Evolutionary conservation across 2,888 invertebrate genomes (phyloP), one percentile per base, ranked within the genome.

Genomic region (Chironomus tentans): DNA sequence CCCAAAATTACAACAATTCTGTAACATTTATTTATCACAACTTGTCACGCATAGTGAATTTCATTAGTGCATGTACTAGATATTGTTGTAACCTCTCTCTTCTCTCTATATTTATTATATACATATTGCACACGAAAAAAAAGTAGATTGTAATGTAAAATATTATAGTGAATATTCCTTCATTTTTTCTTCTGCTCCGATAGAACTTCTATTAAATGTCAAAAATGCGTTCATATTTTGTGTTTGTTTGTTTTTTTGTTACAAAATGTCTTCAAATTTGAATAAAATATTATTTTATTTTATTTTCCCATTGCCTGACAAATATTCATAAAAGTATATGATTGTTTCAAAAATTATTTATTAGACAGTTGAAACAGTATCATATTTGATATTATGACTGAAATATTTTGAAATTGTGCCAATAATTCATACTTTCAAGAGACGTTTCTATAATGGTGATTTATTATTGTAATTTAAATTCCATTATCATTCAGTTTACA

Each of bases 1-100:
- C 21, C 56, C 56, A 56, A 21, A 65, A 65, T 65, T 65, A 24
- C 65, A 65, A 65, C 24, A 65, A 65, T 65, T 65, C 24, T 73
- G 72, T 73, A 73, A 73, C 62, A 46, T 50, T 73, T 73, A 73
- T 73, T 73, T 73, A 73, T 73, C 62, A 50, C 62, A 22, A 22
- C 18, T 38, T 62, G 72, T 73, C 72, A 73, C 72, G 72, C 72
- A 73, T 18, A 28, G 21, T 56, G 56, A 38, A 38, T 38, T 38
- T 56, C 56, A 56, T 56, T 15, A 56, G 15, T 18, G 56, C 56
- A 56, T 18, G 6, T 15, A 56, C 56, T 50, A n/a, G 50, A 50
- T 50, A 50, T 50, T 13, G 50, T 50, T 50, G 50, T 15, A 50
- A 50, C 50, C 38, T 38, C 38, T 38, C 38, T 38, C 10, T 38